A percentile compares a stretch with the other conserved stretches of the same genome.
phyloP scores from a whole-genome alignment of 2,113 vertebrate species.

The Ranitomeya variabilis region DNA sequence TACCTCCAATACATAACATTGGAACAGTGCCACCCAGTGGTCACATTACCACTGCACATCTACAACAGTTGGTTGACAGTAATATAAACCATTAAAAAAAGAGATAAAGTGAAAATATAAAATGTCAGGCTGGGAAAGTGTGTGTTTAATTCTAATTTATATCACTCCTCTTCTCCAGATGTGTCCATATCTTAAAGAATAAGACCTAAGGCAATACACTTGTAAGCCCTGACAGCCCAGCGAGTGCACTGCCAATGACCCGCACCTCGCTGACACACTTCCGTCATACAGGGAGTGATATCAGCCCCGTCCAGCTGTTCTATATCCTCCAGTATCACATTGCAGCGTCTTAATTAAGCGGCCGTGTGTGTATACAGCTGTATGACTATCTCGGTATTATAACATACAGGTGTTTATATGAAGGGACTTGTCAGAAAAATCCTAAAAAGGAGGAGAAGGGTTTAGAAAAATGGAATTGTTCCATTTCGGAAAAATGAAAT shows the following conservation, averaged over 20 bases:
- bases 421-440: conserved; percentile 1
- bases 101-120: too few relatives aligned
- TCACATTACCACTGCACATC: neutral
- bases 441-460: neutral
- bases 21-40: conserved; percentile 24
- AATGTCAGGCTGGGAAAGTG: neutral
- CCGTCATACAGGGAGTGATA: conserved; percentile 17
- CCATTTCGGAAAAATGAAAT: neutral
- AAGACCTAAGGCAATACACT: neutral
- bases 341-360: conserved; percentile 44
- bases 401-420: neutral
- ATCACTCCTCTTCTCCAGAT: neutral
- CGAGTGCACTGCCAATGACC: neutral
- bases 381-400: conserved; percentile 21
- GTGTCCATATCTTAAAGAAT: neutral
- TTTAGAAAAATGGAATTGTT: neutral
- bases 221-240: neutral
- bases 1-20: neutral
- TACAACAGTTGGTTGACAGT: neutral
- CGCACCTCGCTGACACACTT: neutral
- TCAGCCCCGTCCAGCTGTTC: conserved; percentile 50
- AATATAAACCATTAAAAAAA: neutral
- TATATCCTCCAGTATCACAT: conserved; percentile 43
- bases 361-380: conserved; percentile 49
- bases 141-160: neutral